Percentiles rank a stretch among this genome's conserved stretches.
phyloP scores from a whole-genome alignment of 2,113 vertebrate species.

The Puma concolor region DNA sequence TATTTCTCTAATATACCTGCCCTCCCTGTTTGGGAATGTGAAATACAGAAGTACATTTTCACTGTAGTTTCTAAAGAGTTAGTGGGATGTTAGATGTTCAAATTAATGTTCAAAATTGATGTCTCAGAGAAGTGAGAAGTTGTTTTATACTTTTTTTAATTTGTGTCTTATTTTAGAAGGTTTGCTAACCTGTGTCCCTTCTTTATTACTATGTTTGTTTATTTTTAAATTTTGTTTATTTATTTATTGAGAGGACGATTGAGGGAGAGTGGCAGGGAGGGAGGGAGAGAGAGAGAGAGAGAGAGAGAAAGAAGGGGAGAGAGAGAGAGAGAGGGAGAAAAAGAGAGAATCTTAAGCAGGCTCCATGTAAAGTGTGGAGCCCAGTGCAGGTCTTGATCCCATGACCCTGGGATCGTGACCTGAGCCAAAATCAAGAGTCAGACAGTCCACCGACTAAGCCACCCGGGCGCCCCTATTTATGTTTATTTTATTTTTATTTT shows the following conservation, averaged over 20 bases:
- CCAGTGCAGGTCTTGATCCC: too few relatives aligned
- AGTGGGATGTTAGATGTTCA: conserved; percentile 47
- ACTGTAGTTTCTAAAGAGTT: conserved; percentile 39
- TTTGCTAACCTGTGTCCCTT: background rate
- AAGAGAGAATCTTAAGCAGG: too few relatives aligned
- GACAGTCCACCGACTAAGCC: too few relatives aligned
- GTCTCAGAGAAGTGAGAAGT: background rate
- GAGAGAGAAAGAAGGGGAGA: too few relatives aligned
- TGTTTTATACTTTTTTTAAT: background rate
- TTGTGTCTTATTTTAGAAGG: conserved; percentile 39
- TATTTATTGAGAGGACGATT: too few relatives aligned
- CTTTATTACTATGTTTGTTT: background rate
- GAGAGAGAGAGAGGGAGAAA: too few relatives aligned
- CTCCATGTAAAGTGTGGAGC: too few relatives aligned
- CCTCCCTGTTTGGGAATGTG: conserved; percentile 33
- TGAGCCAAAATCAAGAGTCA: too few relatives aligned
- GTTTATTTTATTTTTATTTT: background rate
- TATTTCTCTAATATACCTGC: conserved; percentile 26
- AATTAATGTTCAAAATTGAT: conserved; percentile 38
- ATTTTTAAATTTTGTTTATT: background rate
- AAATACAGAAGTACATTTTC: conserved; percentile 49
- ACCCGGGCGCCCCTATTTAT: background rate
- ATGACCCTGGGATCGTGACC: too few relatives aligned
- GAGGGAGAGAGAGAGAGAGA: too few relatives aligned
- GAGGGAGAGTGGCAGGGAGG: too few relatives aligned